Conservation (phyloP, 2,888 invertebrate species). For the Eupithecia dodoneata region DNA sequence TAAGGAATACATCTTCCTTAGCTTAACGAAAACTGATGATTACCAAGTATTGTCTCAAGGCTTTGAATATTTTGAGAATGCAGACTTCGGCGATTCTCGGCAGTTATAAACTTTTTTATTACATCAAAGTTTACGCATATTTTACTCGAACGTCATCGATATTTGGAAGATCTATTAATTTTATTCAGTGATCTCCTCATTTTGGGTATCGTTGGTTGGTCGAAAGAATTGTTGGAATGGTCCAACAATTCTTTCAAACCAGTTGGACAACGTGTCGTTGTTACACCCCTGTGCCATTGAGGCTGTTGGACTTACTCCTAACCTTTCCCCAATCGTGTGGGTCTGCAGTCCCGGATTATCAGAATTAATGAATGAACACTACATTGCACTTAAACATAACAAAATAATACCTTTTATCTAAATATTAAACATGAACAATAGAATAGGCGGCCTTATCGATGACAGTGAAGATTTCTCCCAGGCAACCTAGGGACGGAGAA, state of each 20-base stretch:
- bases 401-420: no score
- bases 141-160: constrained; percentile 28
- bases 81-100: constrained; percentile 45
- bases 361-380: no score
- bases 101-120: constrained; percentile 50
- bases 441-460: no score
- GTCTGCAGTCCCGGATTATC: no score
- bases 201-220: background rate
- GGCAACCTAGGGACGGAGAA: no score
- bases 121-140: constrained; percentile 30
- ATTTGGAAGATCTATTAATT: constrained; percentile 21
- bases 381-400: no score
- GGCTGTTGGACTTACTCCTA: no score
- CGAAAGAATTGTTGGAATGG: no score
- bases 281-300: no score
- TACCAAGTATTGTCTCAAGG: constrained; percentile 53
- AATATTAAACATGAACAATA: no score
- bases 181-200: background rate
- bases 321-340: no score
- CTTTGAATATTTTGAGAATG: constrained; percentile 50
- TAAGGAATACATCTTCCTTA: constrained; percentile 34
- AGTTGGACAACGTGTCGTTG: background rate
- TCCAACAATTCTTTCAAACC: background rate
- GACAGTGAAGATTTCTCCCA: no score
- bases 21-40: constrained; percentile 51